A percentile compares a stretch with the other conserved stretches of the same genome.
Conservation (phyloP, 2,888 invertebrate genomes). For the Drosophila colorata region DNA sequence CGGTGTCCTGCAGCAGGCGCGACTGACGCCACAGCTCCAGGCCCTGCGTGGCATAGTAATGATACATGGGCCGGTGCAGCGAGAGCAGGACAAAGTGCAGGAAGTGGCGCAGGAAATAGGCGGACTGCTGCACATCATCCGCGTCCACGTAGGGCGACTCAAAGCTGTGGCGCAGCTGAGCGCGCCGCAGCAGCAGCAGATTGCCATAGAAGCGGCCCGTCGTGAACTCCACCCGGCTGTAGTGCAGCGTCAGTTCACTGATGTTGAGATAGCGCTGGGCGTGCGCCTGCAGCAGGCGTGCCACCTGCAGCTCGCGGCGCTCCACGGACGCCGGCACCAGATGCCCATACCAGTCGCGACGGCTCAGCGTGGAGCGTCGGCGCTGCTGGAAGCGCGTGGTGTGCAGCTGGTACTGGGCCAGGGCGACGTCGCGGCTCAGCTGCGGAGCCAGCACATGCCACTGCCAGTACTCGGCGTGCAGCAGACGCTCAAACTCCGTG, state of each 20-base stretch:
- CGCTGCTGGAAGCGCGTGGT: slow-evolving; percentile 81
- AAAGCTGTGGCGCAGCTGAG: slow-evolving; percentile 65
- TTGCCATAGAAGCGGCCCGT: slow-evolving; percentile 62
- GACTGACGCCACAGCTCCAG: slow-evolving; percentile 79
- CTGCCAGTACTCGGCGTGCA: slow-evolving; percentile 82
- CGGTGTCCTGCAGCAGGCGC: slow-evolving; percentile 68
- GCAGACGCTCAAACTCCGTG: slow-evolving; percentile 76
- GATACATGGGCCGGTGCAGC: slow-evolving; percentile 77
- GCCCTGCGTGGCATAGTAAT: slow-evolving; percentile 82
- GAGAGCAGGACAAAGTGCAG: slow-evolving; percentile 76
- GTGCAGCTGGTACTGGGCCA: slow-evolving; percentile 80
- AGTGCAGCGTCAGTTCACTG: slow-evolving; percentile 49
- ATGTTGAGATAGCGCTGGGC: slow-evolving; percentile 72
- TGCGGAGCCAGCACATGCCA: slow-evolving; percentile 72
- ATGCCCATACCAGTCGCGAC: slow-evolving; percentile 74
- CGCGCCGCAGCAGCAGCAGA: slow-evolving; percentile 67
- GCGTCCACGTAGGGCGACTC: slow-evolving; percentile 66
- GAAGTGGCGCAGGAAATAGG: slow-evolving; percentile 80
- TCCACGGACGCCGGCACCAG: slow-evolving; percentile 65
- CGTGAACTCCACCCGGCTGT: slow-evolving; percentile 37
- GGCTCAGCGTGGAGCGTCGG: slow-evolving; percentile 61
- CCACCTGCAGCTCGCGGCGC: slow-evolving; percentile 79
- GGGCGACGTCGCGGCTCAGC: slow-evolving; percentile 75
- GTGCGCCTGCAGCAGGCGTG: slow-evolving; percentile 70
- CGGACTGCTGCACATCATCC: slow-evolving; percentile 77